A percentile compares a stretch with the other conserved stretches of the same genome.
These are phyloP conservation scores for Strigamia transsilvanica DNA, from an alignment of 2,888 invertebrate genomes.

Conservation along the genomic window DNA sequence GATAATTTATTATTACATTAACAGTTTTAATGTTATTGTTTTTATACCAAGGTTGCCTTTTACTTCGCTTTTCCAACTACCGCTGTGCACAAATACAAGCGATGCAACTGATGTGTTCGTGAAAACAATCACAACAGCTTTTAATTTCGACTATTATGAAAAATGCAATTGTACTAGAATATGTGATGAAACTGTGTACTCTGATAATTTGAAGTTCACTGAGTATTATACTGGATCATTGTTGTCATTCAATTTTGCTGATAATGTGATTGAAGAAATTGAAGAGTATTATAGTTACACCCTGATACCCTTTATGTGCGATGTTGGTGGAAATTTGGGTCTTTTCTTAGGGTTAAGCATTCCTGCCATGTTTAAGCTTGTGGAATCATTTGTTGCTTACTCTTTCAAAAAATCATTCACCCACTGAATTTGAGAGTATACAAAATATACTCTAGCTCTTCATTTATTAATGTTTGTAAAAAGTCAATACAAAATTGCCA, in stretches of 20 bases:
- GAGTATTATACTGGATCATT: not conserved
- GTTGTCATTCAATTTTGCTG: not conserved
- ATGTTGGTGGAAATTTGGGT: not conserved
- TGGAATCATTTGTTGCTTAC: not conserved
- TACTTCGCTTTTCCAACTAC: too few species aligned
- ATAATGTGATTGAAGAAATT: not conserved
- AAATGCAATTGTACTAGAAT: not conserved
- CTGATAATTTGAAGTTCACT: not conserved
- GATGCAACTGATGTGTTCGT: too few species aligned
- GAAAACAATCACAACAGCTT: too few species aligned
- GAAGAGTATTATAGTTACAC: not conserved
- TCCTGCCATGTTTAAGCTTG: not conserved
- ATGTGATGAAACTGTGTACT: not conserved
- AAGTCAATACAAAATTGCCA: too few species aligned
- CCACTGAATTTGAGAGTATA: too few species aligned
- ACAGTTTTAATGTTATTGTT: not conserved
- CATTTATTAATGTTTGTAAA: too few species aligned
- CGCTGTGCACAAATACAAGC: too few species aligned
- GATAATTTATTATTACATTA: not conserved
- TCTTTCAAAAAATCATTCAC: too few species aligned
- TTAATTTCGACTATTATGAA: not conserved
- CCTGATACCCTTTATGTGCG: not conserved
- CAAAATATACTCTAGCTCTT: too few species aligned
- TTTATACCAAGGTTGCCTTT: not conserved
- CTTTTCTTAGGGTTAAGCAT: not conserved